Evolutionary conservation across 92 coral and sea anemone genomes (phyloP), one percentile per base, ranked within the genome.

Genomic region (Palythoa grandis): DNA sequence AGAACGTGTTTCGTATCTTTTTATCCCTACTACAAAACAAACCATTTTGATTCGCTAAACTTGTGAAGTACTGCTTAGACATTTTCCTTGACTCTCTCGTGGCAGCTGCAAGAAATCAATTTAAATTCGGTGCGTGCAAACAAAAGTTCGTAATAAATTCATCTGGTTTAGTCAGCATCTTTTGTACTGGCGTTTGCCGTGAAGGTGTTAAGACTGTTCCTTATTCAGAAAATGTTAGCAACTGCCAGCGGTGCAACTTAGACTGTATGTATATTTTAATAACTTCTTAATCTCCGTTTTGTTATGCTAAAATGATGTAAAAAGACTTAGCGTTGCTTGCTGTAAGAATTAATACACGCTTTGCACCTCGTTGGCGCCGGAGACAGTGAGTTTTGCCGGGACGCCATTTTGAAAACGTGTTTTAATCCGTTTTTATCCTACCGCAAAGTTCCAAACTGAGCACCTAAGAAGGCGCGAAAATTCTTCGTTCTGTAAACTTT

Each of bases 371-470:
- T 86, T 75, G 89, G 89, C 89, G 89, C 89, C 89, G 83, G 71
- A 76, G 89, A 61, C 82, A 65, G 74, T 68, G 52, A 77, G 83
- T 67, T 65, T 65, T 87, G 79, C 74, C 85, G 74, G 35, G 89
- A 61, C 91, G 93, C 98, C 98, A 92, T 92, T 67, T 86, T 88
- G 89, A 92, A 92, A 86, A 92, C 17, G 98, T 92, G 95, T 92
- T 40, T 90, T 94, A 94, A 94, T 94, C 98, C 98, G 57, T 90
- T 87, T 75, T 78, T 72, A 39, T 68, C 83, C 88, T 88, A 91
- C 88, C 85, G 74, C 85, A 80, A 80, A 70, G 23, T 80, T 67
- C 37, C 47, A 80, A 80, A 80, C 22, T 80, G 72, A 80, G 85
- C 72, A 66, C 60, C 72, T 80, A 22, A 29, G 22, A 80, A 66